Evolutionary conservation across 1,140 invertebrate species (phyloP).

Genomic region (Ceratoteleas bidentatus): DNA sequence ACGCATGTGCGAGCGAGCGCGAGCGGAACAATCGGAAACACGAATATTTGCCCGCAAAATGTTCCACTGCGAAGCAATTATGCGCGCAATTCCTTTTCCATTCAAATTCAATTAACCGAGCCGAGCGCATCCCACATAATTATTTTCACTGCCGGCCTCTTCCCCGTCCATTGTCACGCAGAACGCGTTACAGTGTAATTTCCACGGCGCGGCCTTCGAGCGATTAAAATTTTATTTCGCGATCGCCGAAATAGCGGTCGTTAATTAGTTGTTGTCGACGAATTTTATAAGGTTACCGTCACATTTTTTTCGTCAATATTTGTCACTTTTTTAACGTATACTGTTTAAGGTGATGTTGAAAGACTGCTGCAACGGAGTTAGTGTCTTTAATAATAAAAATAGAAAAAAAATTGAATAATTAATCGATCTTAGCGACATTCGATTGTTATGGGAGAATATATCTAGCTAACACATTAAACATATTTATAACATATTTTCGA

Average conservation of each 20-base stretch:
- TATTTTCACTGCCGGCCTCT: constrained; percentile 44
- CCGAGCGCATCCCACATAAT: constrained; percentile 41
- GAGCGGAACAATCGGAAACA: constrained; percentile 45
- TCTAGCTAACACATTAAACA: too few relatives aligned
- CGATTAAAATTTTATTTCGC: constrained; percentile 20
- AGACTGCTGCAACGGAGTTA: too few relatives aligned
- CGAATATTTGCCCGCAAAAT: constrained; percentile 52
- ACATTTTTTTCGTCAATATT: too few relatives aligned
- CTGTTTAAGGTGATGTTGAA: too few relatives aligned
- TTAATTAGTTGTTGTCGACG: too few relatives aligned
- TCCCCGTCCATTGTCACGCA: constrained; percentile 52
- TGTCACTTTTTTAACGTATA: too few relatives aligned
- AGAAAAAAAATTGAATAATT: too few relatives aligned
- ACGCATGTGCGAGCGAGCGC: constrained; percentile 16
- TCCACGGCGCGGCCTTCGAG: constrained; percentile 5
- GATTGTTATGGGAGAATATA: too few relatives aligned
- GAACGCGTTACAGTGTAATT: constrained; percentile 43
- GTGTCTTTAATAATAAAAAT: too few relatives aligned
- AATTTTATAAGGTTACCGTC: too few relatives aligned
- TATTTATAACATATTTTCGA: too few relatives aligned
- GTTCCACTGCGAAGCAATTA: constrained; percentile 55
- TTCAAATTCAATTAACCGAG: constrained; percentile 59
- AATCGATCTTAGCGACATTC: too few relatives aligned
- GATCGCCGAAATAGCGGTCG: constrained; percentile 8
- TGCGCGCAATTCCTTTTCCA: constrained; percentile 55